Evolutionary conservation across 2,797 vertebrate species (phyloP).

Genomic region (Remorina albescens): DNA sequence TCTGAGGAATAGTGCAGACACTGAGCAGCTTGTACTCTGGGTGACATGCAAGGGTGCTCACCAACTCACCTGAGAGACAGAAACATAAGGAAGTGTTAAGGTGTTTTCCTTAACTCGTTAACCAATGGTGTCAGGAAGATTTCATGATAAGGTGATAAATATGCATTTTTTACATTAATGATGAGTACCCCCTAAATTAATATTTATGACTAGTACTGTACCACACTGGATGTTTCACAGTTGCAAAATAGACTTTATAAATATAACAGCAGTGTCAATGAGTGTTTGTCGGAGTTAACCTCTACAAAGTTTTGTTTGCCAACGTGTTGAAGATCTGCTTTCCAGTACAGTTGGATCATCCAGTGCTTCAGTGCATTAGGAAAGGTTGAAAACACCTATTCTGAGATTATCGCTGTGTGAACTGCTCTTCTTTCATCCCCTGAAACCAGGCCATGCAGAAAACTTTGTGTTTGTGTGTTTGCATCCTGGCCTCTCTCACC

Average conservation of each 20-base stretch:
- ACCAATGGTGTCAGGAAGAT: not conserved
- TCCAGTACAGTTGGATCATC: not conserved
- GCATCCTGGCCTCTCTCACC: conserved; percentile 79
- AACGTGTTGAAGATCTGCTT: not conserved
- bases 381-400: not conserved
- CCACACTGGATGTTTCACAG: not conserved
- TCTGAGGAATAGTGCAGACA: conserved; percentile 91
- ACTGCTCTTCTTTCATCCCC: not conserved
- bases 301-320: not conserved
- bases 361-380: not conserved
- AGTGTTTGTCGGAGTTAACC: not conserved
- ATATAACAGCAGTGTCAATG: too few relatives aligned
- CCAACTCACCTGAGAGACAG: conserved; percentile 87
- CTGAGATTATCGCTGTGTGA: not conserved
- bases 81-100: not conserved
- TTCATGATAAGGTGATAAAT: not conserved
- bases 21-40: conserved; percentile 95
- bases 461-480: not conserved
- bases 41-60: conserved; percentile 90
- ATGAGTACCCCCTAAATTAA: not conserved
- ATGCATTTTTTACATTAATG: not conserved
- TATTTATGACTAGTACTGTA: not conserved
- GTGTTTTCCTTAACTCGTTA: too few relatives aligned
- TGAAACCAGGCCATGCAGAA: not conserved
- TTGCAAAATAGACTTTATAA: not conserved